These are phyloP conservation scores for Liodrosophila aerea DNA, from an alignment of 2,888 invertebrate species.

Conservation along the genomic window DNA sequence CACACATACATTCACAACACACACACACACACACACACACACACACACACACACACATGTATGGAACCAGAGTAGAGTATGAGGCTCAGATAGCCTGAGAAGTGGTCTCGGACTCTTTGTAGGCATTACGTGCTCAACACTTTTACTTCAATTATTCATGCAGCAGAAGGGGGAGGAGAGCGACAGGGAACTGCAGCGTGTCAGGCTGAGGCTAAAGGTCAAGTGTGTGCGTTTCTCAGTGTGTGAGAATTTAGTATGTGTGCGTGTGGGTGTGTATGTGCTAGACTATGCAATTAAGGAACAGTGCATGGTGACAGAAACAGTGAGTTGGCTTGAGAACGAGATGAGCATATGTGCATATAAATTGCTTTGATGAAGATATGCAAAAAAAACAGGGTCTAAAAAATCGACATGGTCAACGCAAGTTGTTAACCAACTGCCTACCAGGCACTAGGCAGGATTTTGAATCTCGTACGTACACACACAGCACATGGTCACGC, in stretches of 20 bases:
- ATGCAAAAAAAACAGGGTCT: too few species aligned
- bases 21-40: not conserved
- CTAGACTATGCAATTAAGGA: constrained; percentile 50
- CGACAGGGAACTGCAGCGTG: not conserved
- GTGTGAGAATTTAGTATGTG: constrained; percentile 1
- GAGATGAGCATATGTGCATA: constrained; percentile 48
- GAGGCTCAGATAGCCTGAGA: constrained; percentile 34
- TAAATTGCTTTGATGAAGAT: constrained; percentile 69
- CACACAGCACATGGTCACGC: not conserved
- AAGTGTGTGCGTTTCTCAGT: constrained; percentile 28
- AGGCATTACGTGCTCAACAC: constrained; percentile 54
- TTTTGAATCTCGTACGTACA: not conserved
- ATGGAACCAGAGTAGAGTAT: constrained; percentile 1
- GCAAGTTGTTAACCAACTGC: constrained; percentile 39
- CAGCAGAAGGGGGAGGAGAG: constrained; percentile 3
- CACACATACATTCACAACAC: not conserved
- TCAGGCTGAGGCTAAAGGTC: constrained; percentile 37
- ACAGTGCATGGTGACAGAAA: constrained; percentile 25
- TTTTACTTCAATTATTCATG: constrained; percentile 72
- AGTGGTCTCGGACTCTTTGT: constrained; percentile 42
- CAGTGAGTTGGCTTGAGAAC: not conserved
- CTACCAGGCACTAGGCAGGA: constrained; percentile 12
- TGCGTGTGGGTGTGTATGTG: constrained; percentile 18
- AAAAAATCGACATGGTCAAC: constrained; percentile 45
- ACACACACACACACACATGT: not conserved